Evolutionary conservation across 2,888 invertebrate species (phyloP).

Genomic region (Drosophila maculinotata): DNA sequence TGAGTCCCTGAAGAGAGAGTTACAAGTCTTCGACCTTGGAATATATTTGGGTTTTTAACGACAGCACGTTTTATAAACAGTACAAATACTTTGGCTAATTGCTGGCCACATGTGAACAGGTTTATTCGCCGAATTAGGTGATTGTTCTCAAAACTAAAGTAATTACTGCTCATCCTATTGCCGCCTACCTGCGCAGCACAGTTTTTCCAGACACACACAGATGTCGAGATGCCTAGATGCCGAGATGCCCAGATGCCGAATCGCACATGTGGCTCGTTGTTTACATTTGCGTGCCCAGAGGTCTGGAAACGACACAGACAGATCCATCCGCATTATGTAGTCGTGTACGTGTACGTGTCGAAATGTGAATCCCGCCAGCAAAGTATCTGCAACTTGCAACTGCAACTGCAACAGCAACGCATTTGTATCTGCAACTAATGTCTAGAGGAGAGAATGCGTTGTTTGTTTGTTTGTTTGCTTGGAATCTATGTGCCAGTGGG

Average conservation of each 20-base stretch:
- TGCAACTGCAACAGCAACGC: slow-evolving; percentile 33
- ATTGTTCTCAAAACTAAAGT: slow-evolving; percentile 52
- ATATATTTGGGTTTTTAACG: neutral
- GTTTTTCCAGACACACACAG: slow-evolving; percentile 41
- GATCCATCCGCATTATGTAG: slow-evolving; percentile 32
- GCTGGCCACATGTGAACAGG: slow-evolving; percentile 20
- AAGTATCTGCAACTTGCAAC: slow-evolving; percentile 45
- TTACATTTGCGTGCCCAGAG: slow-evolving; percentile 55
- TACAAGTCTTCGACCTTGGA: no score
- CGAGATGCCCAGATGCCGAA: slow-evolving; percentile 2
- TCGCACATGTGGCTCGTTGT: slow-evolving; percentile 50
- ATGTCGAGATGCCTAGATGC: slow-evolving; percentile 2
- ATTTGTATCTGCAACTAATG: slow-evolving; percentile 51
- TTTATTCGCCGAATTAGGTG: slow-evolving; percentile 23
- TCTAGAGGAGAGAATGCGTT: slow-evolving; percentile 25
- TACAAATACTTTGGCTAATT: neutral
- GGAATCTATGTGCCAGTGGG: slow-evolving; percentile 49
- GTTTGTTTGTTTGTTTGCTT: slow-evolving; percentile 19
- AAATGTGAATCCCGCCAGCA: slow-evolving; percentile 62
- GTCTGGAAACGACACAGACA: slow-evolving; percentile 24
- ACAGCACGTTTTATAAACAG: neutral
- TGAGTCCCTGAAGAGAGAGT: neutral
- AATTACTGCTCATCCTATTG: slow-evolving; percentile 32
- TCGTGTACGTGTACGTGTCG: slow-evolving; percentile 66
- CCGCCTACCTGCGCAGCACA: slow-evolving; percentile 38